A percentile compares a stretch with the other conserved stretches of the same genome.
Evolutionary conservation across 2,797 vertebrate species (phyloP).

Genomic region (Brachymystax lenok): DNA sequence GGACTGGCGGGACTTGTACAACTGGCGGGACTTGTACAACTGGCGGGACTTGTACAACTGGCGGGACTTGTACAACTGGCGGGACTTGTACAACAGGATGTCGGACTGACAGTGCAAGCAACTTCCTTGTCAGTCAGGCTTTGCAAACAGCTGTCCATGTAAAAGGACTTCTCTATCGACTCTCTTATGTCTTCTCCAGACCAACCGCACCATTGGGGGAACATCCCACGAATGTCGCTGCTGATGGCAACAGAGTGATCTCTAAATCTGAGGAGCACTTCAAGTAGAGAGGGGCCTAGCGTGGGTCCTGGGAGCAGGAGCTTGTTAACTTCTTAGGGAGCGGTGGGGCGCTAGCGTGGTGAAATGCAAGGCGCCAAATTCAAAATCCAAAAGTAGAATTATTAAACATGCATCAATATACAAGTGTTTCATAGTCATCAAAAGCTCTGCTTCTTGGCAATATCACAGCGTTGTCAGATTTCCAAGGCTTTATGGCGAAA

Average conservation of each 20-base stretch:
- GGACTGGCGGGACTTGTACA: neutral
- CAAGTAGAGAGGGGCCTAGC: neutral
- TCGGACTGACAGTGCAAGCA: conserved; percentile 7
- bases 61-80: no score
- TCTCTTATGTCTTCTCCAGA: neutral
- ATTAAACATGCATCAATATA: no score
- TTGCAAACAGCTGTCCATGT: conserved; percentile 7
- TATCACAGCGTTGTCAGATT: no score
- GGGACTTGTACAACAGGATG: no score
- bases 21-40: neutral
- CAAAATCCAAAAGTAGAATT: no score
- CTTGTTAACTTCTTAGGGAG: no score
- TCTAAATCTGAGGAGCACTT: neutral
- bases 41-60: no score
- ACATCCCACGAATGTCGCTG: neutral
- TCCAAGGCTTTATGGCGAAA: no score
- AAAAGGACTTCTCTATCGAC: neutral
- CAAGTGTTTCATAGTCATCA: no score
- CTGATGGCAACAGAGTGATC: neutral
- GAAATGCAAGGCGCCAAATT: no score
- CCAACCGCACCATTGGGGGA: neutral
- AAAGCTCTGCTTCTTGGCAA: no score
- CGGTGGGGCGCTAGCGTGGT: no score
- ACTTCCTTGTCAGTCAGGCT: neutral
- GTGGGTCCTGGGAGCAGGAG: neutral